A percentile compares a stretch with the other conserved stretches of the same genome.
Evolutionary conservation across 2,888 invertebrate genomes (phyloP).

Genomic region (Macaria liturata): DNA sequence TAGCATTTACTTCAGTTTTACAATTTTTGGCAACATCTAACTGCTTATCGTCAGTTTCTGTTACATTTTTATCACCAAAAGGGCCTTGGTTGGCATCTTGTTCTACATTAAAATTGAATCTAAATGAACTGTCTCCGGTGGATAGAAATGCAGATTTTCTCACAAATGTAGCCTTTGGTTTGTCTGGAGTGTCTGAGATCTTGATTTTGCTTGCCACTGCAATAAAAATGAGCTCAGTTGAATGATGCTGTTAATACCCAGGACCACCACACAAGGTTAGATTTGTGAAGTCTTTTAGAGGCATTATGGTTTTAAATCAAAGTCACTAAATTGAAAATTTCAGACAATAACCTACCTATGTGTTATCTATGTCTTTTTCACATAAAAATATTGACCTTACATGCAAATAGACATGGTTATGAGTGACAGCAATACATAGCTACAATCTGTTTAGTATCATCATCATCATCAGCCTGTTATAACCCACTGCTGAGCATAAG

Average conservation of each 20-base stretch:
- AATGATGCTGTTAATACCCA: neutral
- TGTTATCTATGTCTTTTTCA: too few species aligned
- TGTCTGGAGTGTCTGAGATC: conserved; percentile 75
- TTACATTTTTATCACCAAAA: conserved; percentile 24
- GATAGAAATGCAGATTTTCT: conserved; percentile 85
- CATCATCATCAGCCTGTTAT: too few species aligned
- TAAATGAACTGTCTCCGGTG: conserved; percentile 80
- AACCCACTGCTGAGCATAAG: too few species aligned
- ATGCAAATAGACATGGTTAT: too few species aligned
- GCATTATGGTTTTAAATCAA: too few species aligned
- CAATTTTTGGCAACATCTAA: conserved; percentile 31
- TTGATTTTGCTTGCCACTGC: conserved; percentile 83
- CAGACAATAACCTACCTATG: too few species aligned
- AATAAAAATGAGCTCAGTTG: conserved; percentile 43
- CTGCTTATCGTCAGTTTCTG: conserved; percentile 24
- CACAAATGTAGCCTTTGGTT: conserved; percentile 86
- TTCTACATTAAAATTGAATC: conserved; percentile 73
- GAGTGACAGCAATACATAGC: too few species aligned
- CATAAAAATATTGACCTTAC: too few species aligned
- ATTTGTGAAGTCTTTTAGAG: too few species aligned
- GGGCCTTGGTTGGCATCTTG: conserved; percentile 47
- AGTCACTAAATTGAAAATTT: too few species aligned
- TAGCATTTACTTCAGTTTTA: conserved; percentile 32
- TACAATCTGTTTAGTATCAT: too few species aligned
- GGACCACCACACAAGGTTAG: too few species aligned